These are phyloP conservation scores for Aleiodes testaceus DNA, from an alignment of 2,888 invertebrate species.

Conservation along the genomic window DNA sequence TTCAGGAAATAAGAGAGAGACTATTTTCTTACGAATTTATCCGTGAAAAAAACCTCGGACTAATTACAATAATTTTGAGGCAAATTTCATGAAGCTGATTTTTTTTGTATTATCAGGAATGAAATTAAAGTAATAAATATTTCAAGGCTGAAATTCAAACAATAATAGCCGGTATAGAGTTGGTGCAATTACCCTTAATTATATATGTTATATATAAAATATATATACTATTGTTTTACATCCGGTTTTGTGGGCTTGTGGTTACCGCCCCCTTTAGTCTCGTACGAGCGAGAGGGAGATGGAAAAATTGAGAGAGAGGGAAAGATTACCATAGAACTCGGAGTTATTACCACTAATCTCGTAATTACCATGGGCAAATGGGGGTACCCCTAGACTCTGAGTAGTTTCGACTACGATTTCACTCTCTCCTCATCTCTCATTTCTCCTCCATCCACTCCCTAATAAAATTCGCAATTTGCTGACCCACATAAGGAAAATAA, in stretches of 20 bases:
- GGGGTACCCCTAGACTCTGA: conserved; percentile 34
- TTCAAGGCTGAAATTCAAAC: conserved; percentile 23
- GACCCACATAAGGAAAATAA: background rate
- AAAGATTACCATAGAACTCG: conserved; percentile 36
- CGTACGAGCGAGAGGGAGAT: background rate
- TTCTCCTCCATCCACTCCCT: background rate
- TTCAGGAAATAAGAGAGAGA: too few species aligned
- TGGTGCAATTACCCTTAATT: conserved; percentile 29
- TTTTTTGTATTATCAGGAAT: background rate
- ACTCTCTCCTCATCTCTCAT: conserved; percentile 8
- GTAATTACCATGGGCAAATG: conserved; percentile 56
- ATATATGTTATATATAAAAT: conserved; percentile 34
- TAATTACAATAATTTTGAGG: too few species aligned
- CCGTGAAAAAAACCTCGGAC: background rate
- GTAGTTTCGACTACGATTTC: conserved; percentile 27
- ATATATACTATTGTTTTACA: conserved; percentile 34
- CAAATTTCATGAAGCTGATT: background rate
- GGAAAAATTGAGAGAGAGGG: background rate
- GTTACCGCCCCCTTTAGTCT: conserved; percentile 1
- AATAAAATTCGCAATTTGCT: conserved; percentile 5
- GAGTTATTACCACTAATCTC: conserved; percentile 61
- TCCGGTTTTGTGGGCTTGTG: conserved; percentile 30
- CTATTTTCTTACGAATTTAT: too few species aligned
- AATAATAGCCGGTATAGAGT: conserved; percentile 24
- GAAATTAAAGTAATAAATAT: conserved; percentile 21